Percentiles rank a stretch among this genome's conserved stretches.
These are phyloP conservation scores for Synergus umbraculus DNA, from an alignment of 2,888 invertebrate genomes.

Conservation along the genomic window DNA sequence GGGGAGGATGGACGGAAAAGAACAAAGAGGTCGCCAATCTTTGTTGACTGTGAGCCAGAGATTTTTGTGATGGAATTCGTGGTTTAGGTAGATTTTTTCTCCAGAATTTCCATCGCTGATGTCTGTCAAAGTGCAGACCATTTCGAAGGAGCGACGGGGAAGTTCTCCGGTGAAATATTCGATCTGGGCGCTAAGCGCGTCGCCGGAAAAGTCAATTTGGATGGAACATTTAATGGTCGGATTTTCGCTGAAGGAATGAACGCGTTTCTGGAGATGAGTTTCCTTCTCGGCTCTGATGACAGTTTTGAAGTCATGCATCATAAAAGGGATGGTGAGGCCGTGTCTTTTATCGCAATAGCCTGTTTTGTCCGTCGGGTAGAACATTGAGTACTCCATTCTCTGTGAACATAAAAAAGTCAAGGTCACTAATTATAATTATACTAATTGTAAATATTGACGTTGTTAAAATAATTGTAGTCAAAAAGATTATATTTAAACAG, in stretches of 20 bases:
- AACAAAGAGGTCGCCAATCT: conserved; percentile 8
- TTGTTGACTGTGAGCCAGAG: neutral
- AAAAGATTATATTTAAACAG: too few relatives aligned
- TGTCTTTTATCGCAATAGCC: neutral
- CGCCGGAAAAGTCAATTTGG: conserved; percentile 1
- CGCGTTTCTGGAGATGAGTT: neutral
- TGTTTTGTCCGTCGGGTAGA: neutral
- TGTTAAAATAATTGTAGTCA: too few relatives aligned
- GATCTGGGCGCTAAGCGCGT: neutral
- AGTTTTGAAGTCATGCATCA: conserved; percentile 1
- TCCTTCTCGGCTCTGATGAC: neutral
- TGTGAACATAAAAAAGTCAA: neutral
- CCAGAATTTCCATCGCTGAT: neutral
- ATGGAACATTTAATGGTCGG: conserved; percentile 7
- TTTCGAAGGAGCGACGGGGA: conserved; percentile 19
- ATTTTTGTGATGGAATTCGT: conserved; percentile 2
- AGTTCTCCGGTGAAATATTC: neutral
- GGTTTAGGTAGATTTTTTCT: neutral
- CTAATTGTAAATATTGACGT: too few relatives aligned
- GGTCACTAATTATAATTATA: too few relatives aligned
- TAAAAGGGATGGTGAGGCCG: neutral
- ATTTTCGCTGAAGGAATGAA: conserved; percentile 7
- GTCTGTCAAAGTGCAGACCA: conserved; percentile 3
- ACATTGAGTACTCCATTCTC: neutral
- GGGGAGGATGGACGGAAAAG: neutral